A percentile compares a stretch with the other conserved stretches of the same genome.
phyloP scores from a whole-genome alignment of 2,888 invertebrate species.

The Meiosimyza platycephala region DNA sequence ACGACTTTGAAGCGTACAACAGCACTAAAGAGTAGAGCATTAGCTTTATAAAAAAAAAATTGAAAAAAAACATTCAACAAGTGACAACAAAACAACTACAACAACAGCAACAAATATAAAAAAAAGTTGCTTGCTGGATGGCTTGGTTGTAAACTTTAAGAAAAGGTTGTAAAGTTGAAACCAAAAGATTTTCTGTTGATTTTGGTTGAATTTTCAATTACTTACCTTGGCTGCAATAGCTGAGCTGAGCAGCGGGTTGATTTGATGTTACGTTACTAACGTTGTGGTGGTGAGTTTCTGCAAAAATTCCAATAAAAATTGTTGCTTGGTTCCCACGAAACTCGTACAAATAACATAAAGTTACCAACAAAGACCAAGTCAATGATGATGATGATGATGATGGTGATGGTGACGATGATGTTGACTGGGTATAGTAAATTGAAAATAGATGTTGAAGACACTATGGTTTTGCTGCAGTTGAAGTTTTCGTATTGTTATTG shows the following conservation, averaged over 20 bases:
- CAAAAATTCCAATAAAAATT: constrained; percentile 31
- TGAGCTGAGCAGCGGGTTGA: too few relatives aligned
- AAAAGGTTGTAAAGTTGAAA: constrained; percentile 7
- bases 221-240: not conserved
- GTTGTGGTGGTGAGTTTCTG: constrained; percentile 11
- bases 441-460: too few relatives aligned
- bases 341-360: too few relatives aligned
- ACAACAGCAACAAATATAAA: not conserved
- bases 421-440: not conserved
- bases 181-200: constrained; percentile 20
- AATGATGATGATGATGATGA: not conserved
- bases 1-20: too few relatives aligned
- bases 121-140: not conserved
- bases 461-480: not conserved
- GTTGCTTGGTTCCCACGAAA: constrained; percentile 28
- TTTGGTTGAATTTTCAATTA: not conserved
- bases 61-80: constrained; percentile 33
- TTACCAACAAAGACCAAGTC: not conserved
- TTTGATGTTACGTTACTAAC: not conserved
- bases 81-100: not conserved
- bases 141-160: constrained; percentile 17
- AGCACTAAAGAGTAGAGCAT: not conserved
- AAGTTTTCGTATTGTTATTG: not conserved
- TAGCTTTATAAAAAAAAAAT: constrained; percentile 1
- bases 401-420: not conserved